Base-by-base conservation (phyloP, 1,140 invertebrate species). In the Epicauta chinensis region DNA sequence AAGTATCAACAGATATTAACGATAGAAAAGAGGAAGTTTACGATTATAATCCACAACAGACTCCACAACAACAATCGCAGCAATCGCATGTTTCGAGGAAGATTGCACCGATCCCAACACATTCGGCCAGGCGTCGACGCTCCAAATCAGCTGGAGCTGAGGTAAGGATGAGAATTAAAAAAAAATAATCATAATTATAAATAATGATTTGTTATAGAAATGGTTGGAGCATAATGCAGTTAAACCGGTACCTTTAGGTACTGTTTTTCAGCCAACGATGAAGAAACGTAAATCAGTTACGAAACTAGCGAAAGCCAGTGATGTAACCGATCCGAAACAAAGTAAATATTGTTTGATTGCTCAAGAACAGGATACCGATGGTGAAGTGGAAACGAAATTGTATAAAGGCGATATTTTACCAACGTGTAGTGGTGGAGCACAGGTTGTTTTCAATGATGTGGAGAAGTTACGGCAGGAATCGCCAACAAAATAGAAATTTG, bases 391-490 rank as follows among this genome's bases (percentile, higher is more conserved):
- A 72, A 98, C 94, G 0, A 89, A 89, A 62, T 64, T 97, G 32
- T 91, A 91, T 62, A 99, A 98, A 79, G 68, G 84, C 36, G 89
- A 97, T 70, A 87, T 98, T 17, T 77, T 97, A 11, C 91, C 91
- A 9, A 97, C 95, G 1, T 84, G 84, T 51, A 88, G 87, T 11
- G 95, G 96, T 6, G 96, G 96, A 0, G 88, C 91, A 2, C 91
- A 97, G 66, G 92, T 98, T 0, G 84, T 97, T 16, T 97, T 98
- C 62, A 90, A 91, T 59, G 96, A 97, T 71, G 87, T 98, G 2
- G 96, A 98, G 73, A 84, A 84, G 56, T 70, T 98, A 3, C 87
- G 85, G 60, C 93, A 97, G 68, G 77, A 80, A 56, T 92, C 90
- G 0, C 92, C 92, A 2, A 79, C 71, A 0, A 23, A 23, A 23